Base-by-base conservation (phyloP, 1,140 invertebrate species). In the Homalodisca vitripennis region DNA sequence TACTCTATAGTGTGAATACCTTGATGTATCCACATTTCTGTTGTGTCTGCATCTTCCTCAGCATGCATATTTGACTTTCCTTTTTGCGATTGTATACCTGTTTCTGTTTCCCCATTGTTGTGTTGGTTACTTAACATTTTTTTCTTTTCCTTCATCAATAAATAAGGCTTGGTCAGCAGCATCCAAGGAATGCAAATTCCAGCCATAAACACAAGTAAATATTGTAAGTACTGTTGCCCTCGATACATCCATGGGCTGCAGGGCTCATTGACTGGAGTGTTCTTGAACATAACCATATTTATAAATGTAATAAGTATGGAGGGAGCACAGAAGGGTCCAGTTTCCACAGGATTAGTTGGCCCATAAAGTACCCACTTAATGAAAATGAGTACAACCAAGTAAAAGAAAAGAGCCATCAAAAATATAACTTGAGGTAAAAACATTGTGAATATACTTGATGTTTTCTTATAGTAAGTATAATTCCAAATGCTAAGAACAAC, bases 1-100 rank as follows among this genome's bases (percentile, higher is more conserved):
- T 95, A 99, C 82, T 99, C 97, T 77, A 99, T 98, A 0, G 97
- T 98, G 80, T 99, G 97, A 77, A 99, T 99, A n/a, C 88, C 90
- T 80, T 93, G 96, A 79, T 98, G 92, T 74, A 98, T 97, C 74
- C 96, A 93, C 34, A 95, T 85, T 77, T 99, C 96, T 0, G 86
- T 83, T 78, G 97, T 88, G 48, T 96, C 89, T 75, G 95, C 90
- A 66, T 92, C 86, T 66, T 89, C 85, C 27, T 83, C 82, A 30
- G 82, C 74, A n/a, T 60, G 55, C 3, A 17, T 51, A 17, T n/a
- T n/a, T n/a, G n/a, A n/a, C n/a, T n/a, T n/a, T 62, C 13, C 47
- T 14, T 72, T 72, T 17, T 74, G 57, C 46, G 73, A 67, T 3
- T 98, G 80, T 94, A 99, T 97, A 81, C 95, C 73, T 3, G 71